A percentile compares a stretch with the other conserved stretches of the same genome.
Evolutionary conservation across 1,140 invertebrate species (phyloP).

Genomic region (Acromyrmex heyeri): DNA sequence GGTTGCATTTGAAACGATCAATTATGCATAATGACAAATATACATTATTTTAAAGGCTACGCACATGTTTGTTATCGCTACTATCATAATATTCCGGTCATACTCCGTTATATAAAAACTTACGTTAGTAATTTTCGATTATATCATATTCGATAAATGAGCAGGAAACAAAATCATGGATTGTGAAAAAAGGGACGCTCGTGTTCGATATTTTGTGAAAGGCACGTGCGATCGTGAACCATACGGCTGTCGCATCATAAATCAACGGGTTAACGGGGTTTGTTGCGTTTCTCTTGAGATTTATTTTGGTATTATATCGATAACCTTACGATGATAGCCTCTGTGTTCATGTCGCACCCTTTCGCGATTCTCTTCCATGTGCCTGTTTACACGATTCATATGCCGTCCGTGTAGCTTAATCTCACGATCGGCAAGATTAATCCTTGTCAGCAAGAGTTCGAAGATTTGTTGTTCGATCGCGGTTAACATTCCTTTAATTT

Average conservation of each 20-base stretch:
- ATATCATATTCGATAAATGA: neutral
- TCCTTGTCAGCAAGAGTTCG: constrained; percentile 17
- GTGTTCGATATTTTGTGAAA: neutral
- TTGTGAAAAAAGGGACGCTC: neutral
- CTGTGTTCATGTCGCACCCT: constrained; percentile 3
- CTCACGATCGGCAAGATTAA: constrained; percentile 18
- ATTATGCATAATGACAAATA: neutral
- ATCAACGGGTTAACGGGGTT: constrained; percentile 15
- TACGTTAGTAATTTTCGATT: neutral
- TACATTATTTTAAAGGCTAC: neutral
- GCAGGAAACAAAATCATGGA: neutral
- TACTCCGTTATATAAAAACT: neutral
- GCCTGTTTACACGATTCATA: constrained; percentile 23
- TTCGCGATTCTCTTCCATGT: constrained; percentile 6
- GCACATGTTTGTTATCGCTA: neutral
- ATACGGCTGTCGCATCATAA: constrained; percentile 25
- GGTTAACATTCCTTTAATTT: neutral
- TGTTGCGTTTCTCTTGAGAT: constrained; percentile 38
- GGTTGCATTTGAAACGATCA: neutral
- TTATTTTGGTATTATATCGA: constrained; percentile 54
- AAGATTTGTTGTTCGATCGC: constrained; percentile 32
- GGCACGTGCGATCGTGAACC: neutral
- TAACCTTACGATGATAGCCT: constrained; percentile 32
- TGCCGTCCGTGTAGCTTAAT: constrained; percentile 45
- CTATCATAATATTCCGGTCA: neutral